phyloP scores from a whole-genome alignment of 23 tunicate genomes.

The Trididemnum nubilum region DNA sequence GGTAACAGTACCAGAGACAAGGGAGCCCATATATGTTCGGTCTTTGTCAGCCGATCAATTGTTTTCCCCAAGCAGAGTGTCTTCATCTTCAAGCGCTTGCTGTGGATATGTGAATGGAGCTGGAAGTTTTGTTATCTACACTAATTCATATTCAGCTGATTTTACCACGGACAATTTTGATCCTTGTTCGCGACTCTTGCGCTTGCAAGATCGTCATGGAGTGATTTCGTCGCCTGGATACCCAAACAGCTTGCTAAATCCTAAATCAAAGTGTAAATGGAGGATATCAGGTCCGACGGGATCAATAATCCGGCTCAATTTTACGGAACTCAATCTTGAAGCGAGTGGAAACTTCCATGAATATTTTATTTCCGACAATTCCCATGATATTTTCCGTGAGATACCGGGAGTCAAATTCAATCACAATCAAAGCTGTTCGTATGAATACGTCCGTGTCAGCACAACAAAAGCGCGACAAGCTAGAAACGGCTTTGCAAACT shows the following conservation, averaged over 20 bases:
- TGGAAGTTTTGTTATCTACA: background rate
- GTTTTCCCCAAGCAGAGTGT: background rate
- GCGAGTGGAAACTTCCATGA: background rate
- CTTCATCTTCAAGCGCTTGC: background rate
- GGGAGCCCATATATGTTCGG: background rate
- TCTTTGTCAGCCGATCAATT: background rate
- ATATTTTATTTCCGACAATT: constrained; percentile 10
- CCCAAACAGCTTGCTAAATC: background rate
- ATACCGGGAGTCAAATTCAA: constrained; percentile 30
- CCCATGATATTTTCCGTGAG: constrained; percentile 28
- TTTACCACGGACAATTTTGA: background rate
- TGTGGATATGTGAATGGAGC: background rate
- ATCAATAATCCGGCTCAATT: constrained; percentile 38
- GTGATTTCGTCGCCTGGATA: background rate
- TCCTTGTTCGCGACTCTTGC: background rate
- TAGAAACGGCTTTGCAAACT: background rate
- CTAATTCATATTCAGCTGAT: background rate
- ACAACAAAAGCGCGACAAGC: background rate
- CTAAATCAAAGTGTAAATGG: constrained; percentile 30
- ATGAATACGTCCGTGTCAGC: constrained; percentile 3
- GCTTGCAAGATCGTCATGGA: constrained; percentile 8
- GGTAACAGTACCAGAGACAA: background rate
- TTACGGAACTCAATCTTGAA: constrained; percentile 16
- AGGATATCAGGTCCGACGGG: constrained; percentile 29
- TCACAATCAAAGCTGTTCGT: constrained; percentile 39